Conservation (phyloP, 92 coral and sea anemone genomes). For the Micromussa lordhowensis region DNA sequence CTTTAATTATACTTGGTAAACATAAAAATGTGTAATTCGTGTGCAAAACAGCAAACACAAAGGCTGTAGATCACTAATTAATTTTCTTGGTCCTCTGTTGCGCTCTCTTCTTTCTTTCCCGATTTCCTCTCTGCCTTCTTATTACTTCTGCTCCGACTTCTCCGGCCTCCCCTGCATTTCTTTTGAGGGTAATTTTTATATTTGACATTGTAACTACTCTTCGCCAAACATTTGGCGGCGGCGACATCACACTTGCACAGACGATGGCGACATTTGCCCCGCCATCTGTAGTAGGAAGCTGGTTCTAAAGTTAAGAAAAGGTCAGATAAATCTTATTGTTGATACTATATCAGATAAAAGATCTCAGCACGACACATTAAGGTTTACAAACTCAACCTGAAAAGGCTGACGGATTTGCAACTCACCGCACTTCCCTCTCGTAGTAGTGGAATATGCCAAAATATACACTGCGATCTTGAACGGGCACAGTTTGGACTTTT, state of each 20-base stretch:
- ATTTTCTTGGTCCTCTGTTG: background rate
- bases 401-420: background rate
- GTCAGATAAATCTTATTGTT: background rate
- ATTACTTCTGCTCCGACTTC: background rate
- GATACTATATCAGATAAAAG: background rate
- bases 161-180: constrained; percentile 21
- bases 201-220: constrained; percentile 15
- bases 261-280: constrained; percentile 28
- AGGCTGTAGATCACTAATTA: background rate
- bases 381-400: too few species aligned
- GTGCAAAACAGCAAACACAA: background rate
- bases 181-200: constrained; percentile 37
- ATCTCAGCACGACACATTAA: too few species aligned
- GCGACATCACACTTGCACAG: constrained; percentile 66
- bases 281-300: background rate
- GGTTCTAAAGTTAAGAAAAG: constrained; percentile 9
- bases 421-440: constrained; percentile 54
- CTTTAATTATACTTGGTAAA: background rate
- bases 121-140: too few species aligned
- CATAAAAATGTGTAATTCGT: background rate
- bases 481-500: constrained; percentile 30
- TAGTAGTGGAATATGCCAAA: constrained; percentile 3
- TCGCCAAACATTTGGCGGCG: constrained; percentile 68
- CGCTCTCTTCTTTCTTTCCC: too few species aligned
- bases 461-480: constrained; percentile 16